Percentiles rank a stretch among this genome's conserved stretches.
phyloP scores from a whole-genome alignment of 2,797 vertebrate species.

The Xenopus petersii region DNA sequence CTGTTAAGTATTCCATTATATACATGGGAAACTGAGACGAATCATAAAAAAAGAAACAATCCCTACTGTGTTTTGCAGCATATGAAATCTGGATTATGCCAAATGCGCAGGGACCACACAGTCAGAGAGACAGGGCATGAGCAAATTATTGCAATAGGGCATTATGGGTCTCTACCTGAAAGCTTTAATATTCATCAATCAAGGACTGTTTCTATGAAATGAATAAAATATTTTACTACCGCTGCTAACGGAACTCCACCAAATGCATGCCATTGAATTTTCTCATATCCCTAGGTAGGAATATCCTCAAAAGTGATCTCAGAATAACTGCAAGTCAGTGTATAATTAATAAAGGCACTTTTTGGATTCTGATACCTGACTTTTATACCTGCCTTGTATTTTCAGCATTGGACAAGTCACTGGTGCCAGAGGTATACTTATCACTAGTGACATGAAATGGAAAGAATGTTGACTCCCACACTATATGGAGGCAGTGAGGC shows the following conservation, averaged over 20 bases:
- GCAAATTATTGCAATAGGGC: slow-evolving; percentile 12
- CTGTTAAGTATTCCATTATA: slow-evolving; percentile 23
- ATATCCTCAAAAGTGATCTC: background rate
- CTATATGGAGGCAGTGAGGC: too few species aligned
- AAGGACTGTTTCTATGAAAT: slow-evolving; percentile 1
- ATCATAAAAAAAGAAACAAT: slow-evolving; percentile 4
- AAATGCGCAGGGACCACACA: slow-evolving; percentile 37
- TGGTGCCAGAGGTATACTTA: too few species aligned
- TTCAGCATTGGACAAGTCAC: too few species aligned
- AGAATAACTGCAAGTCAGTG: too few species aligned
- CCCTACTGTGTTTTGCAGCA: slow-evolving; percentile 4
- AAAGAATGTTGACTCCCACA: too few species aligned
- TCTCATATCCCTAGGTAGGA: slow-evolving; percentile 18
- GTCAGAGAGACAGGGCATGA: slow-evolving; percentile 4
- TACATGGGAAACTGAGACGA: background rate
- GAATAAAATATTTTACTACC: too few species aligned
- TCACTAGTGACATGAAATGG: too few species aligned
- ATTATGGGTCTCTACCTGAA: slow-evolving; percentile 11
- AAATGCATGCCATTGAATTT: background rate
- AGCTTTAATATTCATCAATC: slow-evolving; percentile 7
- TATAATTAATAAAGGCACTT: too few species aligned
- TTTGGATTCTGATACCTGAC: too few species aligned
- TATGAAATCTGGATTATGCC: slow-evolving; percentile 16
- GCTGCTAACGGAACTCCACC: too few species aligned
- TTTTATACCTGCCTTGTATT: too few species aligned